Evolutionary conservation across 2,797 vertebrate species (phyloP).

Genomic region (Semotilus atromaculatus): DNA sequence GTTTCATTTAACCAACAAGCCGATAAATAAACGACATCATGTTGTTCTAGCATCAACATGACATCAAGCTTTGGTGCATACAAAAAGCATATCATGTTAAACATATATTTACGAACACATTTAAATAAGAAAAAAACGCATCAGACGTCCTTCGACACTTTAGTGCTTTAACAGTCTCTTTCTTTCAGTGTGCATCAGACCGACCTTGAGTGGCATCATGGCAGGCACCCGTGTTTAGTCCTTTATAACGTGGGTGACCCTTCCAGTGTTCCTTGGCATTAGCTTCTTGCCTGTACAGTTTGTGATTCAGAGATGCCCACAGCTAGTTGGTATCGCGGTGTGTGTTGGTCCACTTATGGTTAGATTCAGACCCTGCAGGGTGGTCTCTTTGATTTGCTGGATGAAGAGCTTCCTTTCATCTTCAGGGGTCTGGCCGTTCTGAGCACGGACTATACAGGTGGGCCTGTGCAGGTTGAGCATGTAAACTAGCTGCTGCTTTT

Average conservation of each 20-base stretch:
- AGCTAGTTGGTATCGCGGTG: constrained; percentile 36
- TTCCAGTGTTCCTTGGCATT: constrained; percentile 44
- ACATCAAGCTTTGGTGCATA: constrained; percentile 67
- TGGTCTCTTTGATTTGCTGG: constrained; percentile 93
- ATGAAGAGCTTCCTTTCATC: constrained; percentile 95
- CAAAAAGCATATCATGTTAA: constrained; percentile 39
- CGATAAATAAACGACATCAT: constrained; percentile 49
- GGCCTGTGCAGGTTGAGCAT: constrained; percentile 98
- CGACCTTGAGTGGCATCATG: constrained; percentile 10
- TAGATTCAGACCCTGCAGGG: constrained; percentile 83
- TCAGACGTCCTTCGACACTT: constrained; percentile 48
- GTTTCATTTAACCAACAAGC: constrained; percentile 35
- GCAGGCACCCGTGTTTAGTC: constrained; percentile 41
- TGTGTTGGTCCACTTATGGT: constrained; percentile 32
- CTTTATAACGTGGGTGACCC: constrained; percentile 14
- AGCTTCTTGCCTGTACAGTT: constrained; percentile 4
- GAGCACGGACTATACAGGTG: constrained; percentile 95
- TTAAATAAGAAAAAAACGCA: constrained; percentile 53
- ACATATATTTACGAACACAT: constrained; percentile 43
- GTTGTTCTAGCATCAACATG: constrained; percentile 59
- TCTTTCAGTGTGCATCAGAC: constrained; percentile 47
- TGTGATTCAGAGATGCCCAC: constrained; percentile 52
- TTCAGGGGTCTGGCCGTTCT: constrained; percentile 93
- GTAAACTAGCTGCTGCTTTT: constrained; percentile 98
- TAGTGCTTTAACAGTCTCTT: constrained; percentile 66